Percentiles rank a stretch among this genome's conserved stretches.
Evolutionary conservation across 2,797 vertebrate genomes (phyloP).

Genomic region (Bovichtus diacanthus): DNA sequence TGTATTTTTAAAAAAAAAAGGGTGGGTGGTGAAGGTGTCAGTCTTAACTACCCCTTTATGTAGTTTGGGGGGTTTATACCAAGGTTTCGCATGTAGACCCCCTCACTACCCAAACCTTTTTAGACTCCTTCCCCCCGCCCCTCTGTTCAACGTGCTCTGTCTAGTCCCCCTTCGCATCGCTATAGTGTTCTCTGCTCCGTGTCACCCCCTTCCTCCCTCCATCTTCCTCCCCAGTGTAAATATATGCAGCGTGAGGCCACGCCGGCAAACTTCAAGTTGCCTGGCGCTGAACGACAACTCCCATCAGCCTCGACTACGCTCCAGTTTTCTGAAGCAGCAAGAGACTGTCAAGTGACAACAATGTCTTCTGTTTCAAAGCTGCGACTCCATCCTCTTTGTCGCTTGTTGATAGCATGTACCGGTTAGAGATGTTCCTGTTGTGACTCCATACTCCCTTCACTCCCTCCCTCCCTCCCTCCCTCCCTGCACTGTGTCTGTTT

Average conservation of each 20-base stretch:
- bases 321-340: slow-evolving; percentile 73
- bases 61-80: slow-evolving; percentile 74
- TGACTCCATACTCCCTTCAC: slow-evolving; percentile 75
- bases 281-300: slow-evolving; percentile 54
- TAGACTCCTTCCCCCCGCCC: slow-evolving; percentile 9
- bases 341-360: slow-evolving; percentile 71
- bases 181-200: slow-evolving; percentile 69
- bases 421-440: slow-evolving; percentile 89
- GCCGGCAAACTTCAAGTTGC: slow-evolving; percentile 48
- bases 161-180: slow-evolving; percentile 67
- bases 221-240: slow-evolving; percentile 80
- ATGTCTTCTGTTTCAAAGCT: slow-evolving; percentile 74
- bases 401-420: slow-evolving; percentile 91
- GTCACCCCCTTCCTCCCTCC: slow-evolving; percentile 11
- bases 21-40: slow-evolving; percentile 67
- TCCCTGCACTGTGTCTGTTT: slow-evolving; percentile 86
- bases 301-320: slow-evolving; percentile 69
- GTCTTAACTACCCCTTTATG: slow-evolving; percentile 66
- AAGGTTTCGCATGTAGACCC: slow-evolving; percentile 76
- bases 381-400: slow-evolving; percentile 80
- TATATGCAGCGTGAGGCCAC: slow-evolving; percentile 81
- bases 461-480: background rate
- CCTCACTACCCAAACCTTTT: slow-evolving; percentile 70
- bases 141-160: slow-evolving; percentile 69
- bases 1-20: slow-evolving; percentile 67